phyloP scores from a whole-genome alignment of 2,797 vertebrate genomes.

The Mormyrus hasselquistii region DNA sequence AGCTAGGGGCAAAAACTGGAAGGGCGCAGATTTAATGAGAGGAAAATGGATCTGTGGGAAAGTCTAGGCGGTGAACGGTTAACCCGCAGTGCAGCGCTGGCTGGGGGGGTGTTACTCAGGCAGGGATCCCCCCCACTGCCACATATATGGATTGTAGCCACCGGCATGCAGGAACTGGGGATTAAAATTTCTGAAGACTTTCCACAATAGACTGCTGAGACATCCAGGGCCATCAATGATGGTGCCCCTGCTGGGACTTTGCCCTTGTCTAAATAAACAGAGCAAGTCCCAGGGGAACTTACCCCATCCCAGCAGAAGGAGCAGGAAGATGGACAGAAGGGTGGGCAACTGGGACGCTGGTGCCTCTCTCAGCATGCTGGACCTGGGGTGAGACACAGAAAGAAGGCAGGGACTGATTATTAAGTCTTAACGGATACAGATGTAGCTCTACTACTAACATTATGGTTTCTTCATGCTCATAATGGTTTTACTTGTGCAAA shows the following conservation, averaged over 20 bases:
- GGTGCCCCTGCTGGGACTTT: background rate
- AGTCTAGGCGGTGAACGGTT: background rate
- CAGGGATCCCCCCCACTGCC: background rate
- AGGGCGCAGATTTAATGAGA: background rate
- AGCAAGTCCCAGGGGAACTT: constrained; percentile 17
- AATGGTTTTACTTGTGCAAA: background rate
- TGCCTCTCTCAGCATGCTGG: constrained; percentile 29
- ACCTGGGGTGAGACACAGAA: background rate
- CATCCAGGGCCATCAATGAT: background rate
- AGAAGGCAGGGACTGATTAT: background rate
- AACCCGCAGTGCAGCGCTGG: background rate
- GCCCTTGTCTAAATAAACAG: background rate
- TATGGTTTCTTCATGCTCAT: background rate
- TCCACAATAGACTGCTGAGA: background rate
- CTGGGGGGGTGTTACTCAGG: background rate
- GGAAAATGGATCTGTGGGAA: background rate
- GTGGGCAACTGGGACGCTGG: constrained; percentile 3
- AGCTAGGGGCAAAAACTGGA: background rate
- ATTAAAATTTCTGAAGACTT: background rate
- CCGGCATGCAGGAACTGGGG: background rate
- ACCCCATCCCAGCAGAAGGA: constrained; percentile 25
- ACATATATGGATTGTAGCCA: background rate
- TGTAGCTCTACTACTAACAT: background rate
- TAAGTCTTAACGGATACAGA: background rate
- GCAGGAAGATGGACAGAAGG: constrained; percentile 24